Evolutionary conservation across 2,888 invertebrate genomes (phyloP), one percentile per base, ranked within the genome.

Genomic region (Amphiduros pacificus): DNA sequence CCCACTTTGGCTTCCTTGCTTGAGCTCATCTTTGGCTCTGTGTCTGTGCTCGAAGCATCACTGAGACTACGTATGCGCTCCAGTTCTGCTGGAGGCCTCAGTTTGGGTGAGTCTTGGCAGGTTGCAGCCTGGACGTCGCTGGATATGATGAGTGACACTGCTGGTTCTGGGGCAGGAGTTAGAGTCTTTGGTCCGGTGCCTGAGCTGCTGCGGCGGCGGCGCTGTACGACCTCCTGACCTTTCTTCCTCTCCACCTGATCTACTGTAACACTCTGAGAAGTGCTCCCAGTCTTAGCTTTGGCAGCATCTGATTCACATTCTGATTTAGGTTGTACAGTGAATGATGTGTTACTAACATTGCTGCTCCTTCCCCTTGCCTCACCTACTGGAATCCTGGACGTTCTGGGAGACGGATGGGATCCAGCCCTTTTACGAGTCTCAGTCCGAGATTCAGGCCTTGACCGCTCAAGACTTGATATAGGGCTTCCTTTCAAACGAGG

Each of bases 111-210:
- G 14, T 22, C 48, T 32, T 26, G 20, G 51, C 31, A 50, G 11
- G 29, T 48, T 26, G 31, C 17, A 1, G 32, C 49, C 2, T 22
- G 11, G 14, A 50, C n/a, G 22, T 20, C 6, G 55, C 26, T 27
- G 29, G 64, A 49, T 11, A 41, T 57, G 6, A 78, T 67, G 4
- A 79, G 71, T 3, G 77, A 77, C 40, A 73, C 59, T 1, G 75
- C 53, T 22, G 77, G 75, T 3, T 69, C 73, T 11, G 68, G 70
- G 11, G 77, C 74, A 32, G 76, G 76, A 41, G 68, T 66, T n/a
- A 78, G 63, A 17, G 75, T 72, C 58, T 77, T 77, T 4, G 79
- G 77, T 17, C 28, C 29, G 28, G 44, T 41, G 17, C 59, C 56
- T 14, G 55, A 50, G 32, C 66, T 44, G 49, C 48, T 44, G 4